Evolutionary conservation across 2,113 vertebrate genomes (phyloP).

Genomic region (Colinus virginianus): DNA sequence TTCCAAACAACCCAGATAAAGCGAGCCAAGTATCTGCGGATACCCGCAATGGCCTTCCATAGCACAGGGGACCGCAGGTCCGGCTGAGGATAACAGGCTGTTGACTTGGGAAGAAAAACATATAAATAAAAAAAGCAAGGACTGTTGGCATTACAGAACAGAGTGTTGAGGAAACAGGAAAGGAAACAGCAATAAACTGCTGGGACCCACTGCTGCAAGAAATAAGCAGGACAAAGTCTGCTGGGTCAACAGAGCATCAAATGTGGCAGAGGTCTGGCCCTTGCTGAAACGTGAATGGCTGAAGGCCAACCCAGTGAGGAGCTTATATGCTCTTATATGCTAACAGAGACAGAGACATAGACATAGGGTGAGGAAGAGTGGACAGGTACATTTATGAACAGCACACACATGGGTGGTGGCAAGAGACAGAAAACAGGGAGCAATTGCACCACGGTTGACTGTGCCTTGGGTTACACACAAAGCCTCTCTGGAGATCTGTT

Average conservation of each 20-base stretch:
- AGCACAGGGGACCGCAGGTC: neutral
- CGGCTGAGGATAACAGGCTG: neutral
- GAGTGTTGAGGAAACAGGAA: neutral
- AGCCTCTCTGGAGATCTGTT: neutral
- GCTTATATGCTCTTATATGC: neutral
- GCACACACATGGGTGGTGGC: neutral
- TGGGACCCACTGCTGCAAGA: neutral
- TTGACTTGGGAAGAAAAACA: neutral
- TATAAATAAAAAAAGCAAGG: neutral
- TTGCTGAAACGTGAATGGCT: neutral
- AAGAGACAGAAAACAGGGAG: neutral
- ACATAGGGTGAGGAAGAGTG: neutral
- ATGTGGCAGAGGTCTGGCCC: accelerated
- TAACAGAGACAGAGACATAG: neutral
- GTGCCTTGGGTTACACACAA: neutral
- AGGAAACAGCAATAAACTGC: neutral
- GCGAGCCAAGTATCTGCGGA: neutral
- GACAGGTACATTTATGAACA: neutral
- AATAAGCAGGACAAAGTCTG: neutral
- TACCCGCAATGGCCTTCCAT: neutral
- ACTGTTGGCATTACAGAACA: neutral
- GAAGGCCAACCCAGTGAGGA: neutral
- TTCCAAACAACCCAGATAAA: neutral
- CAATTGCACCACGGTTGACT: neutral
- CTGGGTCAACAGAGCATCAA: neutral